Evolutionary conservation across 2,797 vertebrate genomes (phyloP).

Genomic region (Micrastur ruficollis): DNA sequence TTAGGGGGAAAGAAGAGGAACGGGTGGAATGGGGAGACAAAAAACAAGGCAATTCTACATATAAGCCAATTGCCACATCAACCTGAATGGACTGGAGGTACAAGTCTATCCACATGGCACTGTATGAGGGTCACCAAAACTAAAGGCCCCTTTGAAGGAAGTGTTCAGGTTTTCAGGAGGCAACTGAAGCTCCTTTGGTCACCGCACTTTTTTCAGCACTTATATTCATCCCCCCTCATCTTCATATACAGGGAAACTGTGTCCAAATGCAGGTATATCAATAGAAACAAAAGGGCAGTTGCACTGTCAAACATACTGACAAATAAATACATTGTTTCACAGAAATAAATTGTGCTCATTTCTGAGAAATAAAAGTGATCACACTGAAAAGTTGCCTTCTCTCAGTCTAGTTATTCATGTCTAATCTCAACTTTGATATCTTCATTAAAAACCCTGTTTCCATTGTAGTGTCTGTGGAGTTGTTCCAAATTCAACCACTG

Average conservation of each 20-base stretch:
- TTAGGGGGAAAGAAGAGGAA: neutral
- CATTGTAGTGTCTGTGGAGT: conserved; percentile 29
- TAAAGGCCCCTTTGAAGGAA: neutral
- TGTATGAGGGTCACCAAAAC: neutral
- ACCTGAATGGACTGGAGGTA: neutral
- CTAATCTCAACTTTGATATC: neutral
- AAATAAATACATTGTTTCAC: neutral
- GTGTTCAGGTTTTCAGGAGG: neutral
- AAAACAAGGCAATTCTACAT: neutral
- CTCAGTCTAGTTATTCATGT: neutral
- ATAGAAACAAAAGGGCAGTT: neutral
- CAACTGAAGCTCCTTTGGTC: neutral
- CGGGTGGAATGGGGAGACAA: neutral
- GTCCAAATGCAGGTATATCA: neutral
- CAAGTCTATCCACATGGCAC: neutral
- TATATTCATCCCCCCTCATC: neutral
- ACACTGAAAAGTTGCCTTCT: neutral
- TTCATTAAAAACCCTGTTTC: neutral
- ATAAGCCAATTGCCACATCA: neutral
- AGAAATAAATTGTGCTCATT: neutral
- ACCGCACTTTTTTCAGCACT: neutral
- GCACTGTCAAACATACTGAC: neutral
- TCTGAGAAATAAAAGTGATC: neutral
- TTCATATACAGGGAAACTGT: neutral
- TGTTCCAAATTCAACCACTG: neutral